phyloP scores from a whole-genome alignment of 2,888 invertebrate genomes.

The Sussaba pulchella region DNA sequence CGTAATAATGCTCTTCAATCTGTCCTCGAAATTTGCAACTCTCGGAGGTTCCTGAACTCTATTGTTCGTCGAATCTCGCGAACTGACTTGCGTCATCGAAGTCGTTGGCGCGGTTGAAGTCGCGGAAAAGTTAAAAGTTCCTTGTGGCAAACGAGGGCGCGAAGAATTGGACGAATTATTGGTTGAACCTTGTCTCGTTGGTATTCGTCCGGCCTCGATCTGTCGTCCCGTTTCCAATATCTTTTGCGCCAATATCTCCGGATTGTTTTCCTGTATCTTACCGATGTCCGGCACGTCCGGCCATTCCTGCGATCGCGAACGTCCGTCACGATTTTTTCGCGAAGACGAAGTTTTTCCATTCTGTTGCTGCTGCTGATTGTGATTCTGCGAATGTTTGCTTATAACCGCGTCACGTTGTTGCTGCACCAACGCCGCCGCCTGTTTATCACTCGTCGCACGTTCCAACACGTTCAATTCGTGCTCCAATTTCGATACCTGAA shows the following conservation, averaged over 20 bases:
- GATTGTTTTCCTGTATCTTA: conserved; percentile 96
- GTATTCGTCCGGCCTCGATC: conserved; percentile 92
- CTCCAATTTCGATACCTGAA: conserved; percentile 89
- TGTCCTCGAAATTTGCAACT: conserved; percentile 95
- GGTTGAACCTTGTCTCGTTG: conserved; percentile 71
- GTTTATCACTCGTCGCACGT: conserved; percentile 89
- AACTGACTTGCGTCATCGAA: conserved; percentile 70
- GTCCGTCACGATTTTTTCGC: conserved; percentile 89
- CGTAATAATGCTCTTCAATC: conserved; percentile 84
- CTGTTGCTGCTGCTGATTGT: conserved; percentile 77
- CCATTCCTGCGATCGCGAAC: conserved; percentile 95
- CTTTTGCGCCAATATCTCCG: conserved; percentile 95
- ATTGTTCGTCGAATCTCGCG: conserved; percentile 79
- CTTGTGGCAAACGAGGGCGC: conserved; percentile 80
- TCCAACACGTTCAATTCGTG: conserved; percentile 92
- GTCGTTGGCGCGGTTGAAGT: conserved; percentile 72
- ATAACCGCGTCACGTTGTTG: conserved; percentile 70
- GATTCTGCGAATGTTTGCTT: conserved; percentile 75
- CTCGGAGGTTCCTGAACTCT: conserved; percentile 92
- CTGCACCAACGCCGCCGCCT: conserved; percentile 84
- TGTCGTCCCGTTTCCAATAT: conserved; percentile 95
- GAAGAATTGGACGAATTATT: conserved; percentile 66
- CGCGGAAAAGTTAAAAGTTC: conserved; percentile 80
- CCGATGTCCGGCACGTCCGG: conserved; percentile 95
- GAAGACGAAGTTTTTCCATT: conserved; percentile 83